Conservation (phyloP, 2,888 invertebrate species). For the Rhagonycha lutea region DNA sequence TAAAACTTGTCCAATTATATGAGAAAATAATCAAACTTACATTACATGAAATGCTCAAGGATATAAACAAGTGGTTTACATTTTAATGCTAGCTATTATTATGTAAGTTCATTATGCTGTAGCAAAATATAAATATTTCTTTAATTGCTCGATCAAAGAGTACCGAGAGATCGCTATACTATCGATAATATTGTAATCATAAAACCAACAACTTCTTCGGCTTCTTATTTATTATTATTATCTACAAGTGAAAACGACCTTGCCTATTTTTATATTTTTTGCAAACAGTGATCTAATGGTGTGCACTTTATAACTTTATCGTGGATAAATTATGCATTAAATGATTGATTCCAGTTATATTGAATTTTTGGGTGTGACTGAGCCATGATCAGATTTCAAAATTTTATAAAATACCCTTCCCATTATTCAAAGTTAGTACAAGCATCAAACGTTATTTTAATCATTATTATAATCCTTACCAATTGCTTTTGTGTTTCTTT, state of each 20-base stretch:
- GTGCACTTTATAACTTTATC: background rate
- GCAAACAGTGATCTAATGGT: background rate
- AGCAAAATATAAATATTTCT: background rate
- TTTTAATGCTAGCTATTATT: background rate
- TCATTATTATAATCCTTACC: slow-evolving; percentile 42
- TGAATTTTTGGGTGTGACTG: background rate
- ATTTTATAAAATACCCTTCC: background rate
- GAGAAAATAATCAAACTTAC: background rate
- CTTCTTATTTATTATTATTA: background rate
- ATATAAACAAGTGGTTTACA: background rate
- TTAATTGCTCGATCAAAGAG: background rate
- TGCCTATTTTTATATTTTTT: background rate
- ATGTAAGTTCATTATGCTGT: background rate
- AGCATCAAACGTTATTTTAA: background rate
- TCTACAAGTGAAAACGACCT: background rate
- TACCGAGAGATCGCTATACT: background rate
- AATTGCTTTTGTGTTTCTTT: slow-evolving; percentile 44
- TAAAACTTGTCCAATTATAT: background rate
- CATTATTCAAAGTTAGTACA: background rate
- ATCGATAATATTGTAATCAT: background rate
- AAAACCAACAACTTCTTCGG: background rate
- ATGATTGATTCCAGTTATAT: background rate
- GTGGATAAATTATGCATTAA: background rate
- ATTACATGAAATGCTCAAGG: background rate
- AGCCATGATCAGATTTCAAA: background rate